Conservation (phyloP, 2,888 invertebrate genomes). For the Drosophila nr. perissopoda region DNA sequence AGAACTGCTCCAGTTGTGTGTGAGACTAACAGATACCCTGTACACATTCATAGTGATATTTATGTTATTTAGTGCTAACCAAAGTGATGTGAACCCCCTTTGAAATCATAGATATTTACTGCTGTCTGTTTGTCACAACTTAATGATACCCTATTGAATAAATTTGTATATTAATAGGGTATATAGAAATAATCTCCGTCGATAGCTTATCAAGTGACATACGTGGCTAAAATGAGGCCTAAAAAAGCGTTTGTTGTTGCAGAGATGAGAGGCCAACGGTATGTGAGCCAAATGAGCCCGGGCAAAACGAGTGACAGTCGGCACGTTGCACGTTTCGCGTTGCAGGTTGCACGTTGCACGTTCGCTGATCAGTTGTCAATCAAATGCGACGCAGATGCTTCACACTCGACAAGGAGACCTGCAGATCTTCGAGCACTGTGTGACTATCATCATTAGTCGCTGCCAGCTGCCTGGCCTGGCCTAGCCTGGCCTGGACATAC, state of each 20-base stretch:
- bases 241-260: slow-evolving; percentile 38
- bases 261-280: slow-evolving; percentile 18
- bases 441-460: slow-evolving; percentile 78
- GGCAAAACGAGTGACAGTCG: slow-evolving; percentile 22
- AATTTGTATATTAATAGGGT: not conserved
- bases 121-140: not conserved
- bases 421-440: slow-evolving; percentile 1
- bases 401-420: slow-evolving; percentile 66
- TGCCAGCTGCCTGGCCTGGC: slow-evolving; percentile 36
- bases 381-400: slow-evolving; percentile 79
- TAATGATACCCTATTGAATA: not conserved
- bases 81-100: no score
- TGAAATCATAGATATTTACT: not conserved
- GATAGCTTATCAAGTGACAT: slow-evolving; percentile 50
- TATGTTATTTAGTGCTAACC: no score
- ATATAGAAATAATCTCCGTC: not conserved
- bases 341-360: slow-evolving; percentile 29
- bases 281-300: slow-evolving; percentile 41
- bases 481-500: slow-evolving; percentile 37
- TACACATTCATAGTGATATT: not conserved
- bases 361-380: slow-evolving; percentile 79
- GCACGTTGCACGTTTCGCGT: slow-evolving; percentile 23
- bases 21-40: not conserved
- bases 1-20: not conserved
- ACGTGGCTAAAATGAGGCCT: slow-evolving; percentile 49